phyloP scores from a whole-genome alignment of 2,113 vertebrate species.

The Nothobranchius furzeri region DNA sequence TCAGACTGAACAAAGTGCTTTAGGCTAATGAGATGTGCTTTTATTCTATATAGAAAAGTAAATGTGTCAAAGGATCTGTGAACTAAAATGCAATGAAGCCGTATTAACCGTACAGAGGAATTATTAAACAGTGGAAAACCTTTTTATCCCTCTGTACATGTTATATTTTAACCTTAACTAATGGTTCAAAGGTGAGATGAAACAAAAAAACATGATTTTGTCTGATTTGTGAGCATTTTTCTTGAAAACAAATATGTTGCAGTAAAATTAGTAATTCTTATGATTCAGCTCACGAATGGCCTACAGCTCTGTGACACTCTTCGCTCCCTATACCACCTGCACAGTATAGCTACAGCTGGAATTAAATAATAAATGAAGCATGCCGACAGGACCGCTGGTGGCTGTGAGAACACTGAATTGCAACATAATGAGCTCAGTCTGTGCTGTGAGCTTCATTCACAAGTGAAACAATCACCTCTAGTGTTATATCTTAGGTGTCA shows the following conservation, averaged over 20 bases:
- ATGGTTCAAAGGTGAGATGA: constrained; percentile 10
- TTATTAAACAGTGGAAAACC: constrained; percentile 9
- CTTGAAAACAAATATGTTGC: neutral
- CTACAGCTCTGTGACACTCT: neutral
- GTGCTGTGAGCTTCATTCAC: constrained; percentile 42
- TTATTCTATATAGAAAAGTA: constrained; percentile 38
- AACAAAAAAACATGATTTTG: neutral
- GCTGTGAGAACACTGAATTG: constrained; percentile 34
- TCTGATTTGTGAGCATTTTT: neutral
- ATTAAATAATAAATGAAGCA: constrained; percentile 45
- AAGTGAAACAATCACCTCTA: constrained; percentile 47
- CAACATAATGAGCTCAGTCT: constrained; percentile 57
- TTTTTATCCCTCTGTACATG: constrained; percentile 3
- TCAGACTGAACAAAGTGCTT: constrained; percentile 45
- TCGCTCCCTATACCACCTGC: constrained; percentile 1
- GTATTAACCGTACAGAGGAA: constrained; percentile 31
- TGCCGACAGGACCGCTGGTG: constrained; percentile 21
- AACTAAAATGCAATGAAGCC: constrained; percentile 21
- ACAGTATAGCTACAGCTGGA: constrained; percentile 7
- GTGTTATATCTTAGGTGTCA: constrained; percentile 32
- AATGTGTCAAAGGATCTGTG: constrained; percentile 31
- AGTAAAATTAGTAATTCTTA: neutral
- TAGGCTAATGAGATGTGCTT: constrained; percentile 56
- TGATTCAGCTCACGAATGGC: constrained; percentile 1
- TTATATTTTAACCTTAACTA: constrained; percentile 7